Evolutionary conservation across 2,888 invertebrate genomes (phyloP).

Genomic region (Galeruca laticollis): DNA sequence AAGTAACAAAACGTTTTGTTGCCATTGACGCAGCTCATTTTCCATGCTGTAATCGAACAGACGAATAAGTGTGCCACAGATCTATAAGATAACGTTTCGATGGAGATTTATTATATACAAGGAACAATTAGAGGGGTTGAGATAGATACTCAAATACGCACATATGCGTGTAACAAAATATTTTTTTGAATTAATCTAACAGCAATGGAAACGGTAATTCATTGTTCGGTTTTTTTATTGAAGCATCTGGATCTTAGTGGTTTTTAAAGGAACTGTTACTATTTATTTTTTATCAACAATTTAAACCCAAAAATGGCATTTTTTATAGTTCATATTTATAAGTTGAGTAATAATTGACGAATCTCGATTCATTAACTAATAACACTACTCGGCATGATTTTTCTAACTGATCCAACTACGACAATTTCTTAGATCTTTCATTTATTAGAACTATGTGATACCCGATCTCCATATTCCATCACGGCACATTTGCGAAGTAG

Average conservation of each 20-base stretch:
- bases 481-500: too few relatives aligned
- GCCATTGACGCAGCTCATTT: neutral
- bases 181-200: constrained; percentile 25
- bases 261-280: neutral
- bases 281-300: neutral
- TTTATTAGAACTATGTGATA: too few relatives aligned
- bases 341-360: neutral
- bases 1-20: neutral
- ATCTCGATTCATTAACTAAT: too few relatives aligned
- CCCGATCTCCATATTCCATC: too few relatives aligned
- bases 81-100: constrained; percentile 49
- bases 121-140: constrained; percentile 43
- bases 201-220: constrained; percentile 23
- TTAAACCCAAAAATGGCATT: neutral
- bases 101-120: constrained; percentile 44
- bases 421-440: too few relatives aligned
- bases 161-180: constrained; percentile 38
- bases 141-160: constrained; percentile 37
- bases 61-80: constrained; percentile 46
- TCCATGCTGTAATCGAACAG: constrained; percentile 36
- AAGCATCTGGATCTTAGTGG: constrained; percentile 6
- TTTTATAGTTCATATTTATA: too few relatives aligned
- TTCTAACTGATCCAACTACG: too few relatives aligned
- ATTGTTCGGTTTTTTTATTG: neutral
- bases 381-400: too few relatives aligned